Conservation (phyloP, 2,797 vertebrate genomes). For the Myoxocephalus aenaeus region DNA sequence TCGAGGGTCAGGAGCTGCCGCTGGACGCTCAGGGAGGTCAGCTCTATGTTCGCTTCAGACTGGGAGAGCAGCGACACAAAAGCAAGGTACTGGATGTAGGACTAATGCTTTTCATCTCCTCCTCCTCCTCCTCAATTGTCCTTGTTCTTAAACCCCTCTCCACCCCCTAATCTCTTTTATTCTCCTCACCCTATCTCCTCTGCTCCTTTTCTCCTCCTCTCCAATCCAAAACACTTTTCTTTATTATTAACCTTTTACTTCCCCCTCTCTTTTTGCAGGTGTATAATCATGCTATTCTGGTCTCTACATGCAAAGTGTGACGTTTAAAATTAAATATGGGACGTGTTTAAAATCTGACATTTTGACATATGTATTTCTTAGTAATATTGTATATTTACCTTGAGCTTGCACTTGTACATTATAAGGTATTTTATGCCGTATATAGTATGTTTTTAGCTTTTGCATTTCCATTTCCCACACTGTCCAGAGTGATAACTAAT, state of each 20-base stretch:
- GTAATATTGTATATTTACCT: background rate
- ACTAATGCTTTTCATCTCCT: conserved; percentile 2
- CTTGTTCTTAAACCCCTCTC: background rate
- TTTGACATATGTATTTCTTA: background rate
- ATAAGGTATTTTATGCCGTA: background rate
- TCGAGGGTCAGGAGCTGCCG: conserved; percentile 88
- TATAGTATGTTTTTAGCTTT: background rate
- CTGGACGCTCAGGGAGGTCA: conserved; percentile 82
- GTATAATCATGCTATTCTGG: background rate
- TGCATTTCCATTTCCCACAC: background rate
- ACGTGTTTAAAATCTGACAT: background rate
- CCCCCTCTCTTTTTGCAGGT: background rate
- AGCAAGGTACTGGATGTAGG: conserved; percentile 88
- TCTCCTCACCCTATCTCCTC: background rate
- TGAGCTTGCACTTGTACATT: background rate
- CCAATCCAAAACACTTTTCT: background rate
- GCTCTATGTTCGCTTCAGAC: conserved; percentile 90
- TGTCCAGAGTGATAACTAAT: background rate
- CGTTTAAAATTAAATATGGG: background rate
- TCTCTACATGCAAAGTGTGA: background rate
- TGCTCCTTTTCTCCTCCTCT: background rate
- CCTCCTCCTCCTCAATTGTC: background rate
- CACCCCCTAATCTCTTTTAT: background rate
- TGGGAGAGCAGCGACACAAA: conserved; percentile 93
- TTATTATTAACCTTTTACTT: background rate